Base-by-base conservation (phyloP, 2,797 vertebrate genomes). In the Semotilus atromaculatus region DNA sequence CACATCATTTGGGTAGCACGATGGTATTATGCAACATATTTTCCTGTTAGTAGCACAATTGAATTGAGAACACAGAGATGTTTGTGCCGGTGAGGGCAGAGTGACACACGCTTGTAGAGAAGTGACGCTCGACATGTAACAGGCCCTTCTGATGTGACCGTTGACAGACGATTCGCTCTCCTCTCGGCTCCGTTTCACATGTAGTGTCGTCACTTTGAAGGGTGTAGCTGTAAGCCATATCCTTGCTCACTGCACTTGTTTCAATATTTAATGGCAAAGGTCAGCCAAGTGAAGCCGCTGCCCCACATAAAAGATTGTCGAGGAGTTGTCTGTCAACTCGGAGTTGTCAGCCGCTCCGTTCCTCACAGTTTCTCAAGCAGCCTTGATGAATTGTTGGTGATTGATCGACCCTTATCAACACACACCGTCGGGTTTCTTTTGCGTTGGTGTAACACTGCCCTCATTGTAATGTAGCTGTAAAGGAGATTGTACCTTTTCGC, bases 1-100 rank as follows among this genome's bases (percentile, higher is more conserved):
- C 86, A 85, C 85, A 88, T 88, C 66, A 85, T 89, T 88, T 85
- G 85, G 36, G 75, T 86, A 85, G 83, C 85, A 40, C 60, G 38
- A 34, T 83, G 70, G 82, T 73, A 60, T 89, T 84, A 86, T 85
- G 80, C 75, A 67, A 83, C 55, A 64, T 60, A 76, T 83, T 86
- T 88, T 66, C 81, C 83, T 74, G 80, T 85, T 85, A 80, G 53
- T 85, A 76, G 77, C 82, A 73, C 88, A 80, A 74, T 78, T 72
- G 71, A 88, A 70, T 89, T 53, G 71, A 81, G 75, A 85, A 85
- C 80, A 85, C 60, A 81, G 81, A 84, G 79, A 85, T 86, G 85
- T 71, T 78, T 68, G 64, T 80, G 81, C 36, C 84, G 43, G 76
- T 68, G 84, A 86, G 86, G 84, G 84, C 81, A 87, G 83, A 84